A percentile compares a stretch with the other conserved stretches of the same genome.
Conservation (phyloP, 2,888 invertebrate genomes). For the Eurois occulta region DNA sequence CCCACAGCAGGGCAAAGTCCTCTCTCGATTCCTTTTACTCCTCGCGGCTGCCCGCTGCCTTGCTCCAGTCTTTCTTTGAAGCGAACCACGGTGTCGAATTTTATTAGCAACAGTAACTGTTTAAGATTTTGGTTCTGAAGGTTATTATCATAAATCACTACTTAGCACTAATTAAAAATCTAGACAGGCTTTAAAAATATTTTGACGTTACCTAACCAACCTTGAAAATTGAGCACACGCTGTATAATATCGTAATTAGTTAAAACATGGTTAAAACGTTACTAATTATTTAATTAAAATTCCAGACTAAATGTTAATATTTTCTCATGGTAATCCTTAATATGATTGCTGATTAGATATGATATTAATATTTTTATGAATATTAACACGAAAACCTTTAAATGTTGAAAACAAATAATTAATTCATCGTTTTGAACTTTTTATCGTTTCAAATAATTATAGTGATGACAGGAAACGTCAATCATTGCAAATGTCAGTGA, state of each 20-base stretch:
- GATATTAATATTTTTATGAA: conserved; percentile 7
- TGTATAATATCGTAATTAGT: conserved; percentile 43
- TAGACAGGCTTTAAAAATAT: conserved; percentile 10
- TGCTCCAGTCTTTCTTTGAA: background rate
- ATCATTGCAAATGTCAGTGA: conserved; percentile 41
- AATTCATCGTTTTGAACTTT: background rate
- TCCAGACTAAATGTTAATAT: conserved; percentile 47
- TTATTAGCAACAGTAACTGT: background rate
- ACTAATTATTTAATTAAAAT: conserved; percentile 48
- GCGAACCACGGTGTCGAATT: background rate
- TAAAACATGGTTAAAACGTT: conserved; percentile 29
- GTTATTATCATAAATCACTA: conserved; percentile 14
- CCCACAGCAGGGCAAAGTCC: background rate
- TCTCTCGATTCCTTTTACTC: background rate
- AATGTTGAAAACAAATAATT: conserved; percentile 12
- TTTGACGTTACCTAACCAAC: conserved; percentile 41
- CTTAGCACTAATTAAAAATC: conserved; percentile 20
- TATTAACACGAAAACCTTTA: conserved; percentile 1
- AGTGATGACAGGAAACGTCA: conserved; percentile 37
- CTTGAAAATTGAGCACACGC: conserved; percentile 34
- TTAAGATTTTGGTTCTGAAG: background rate
- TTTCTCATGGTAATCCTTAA: conserved; percentile 32
- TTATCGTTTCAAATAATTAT: conserved; percentile 3
- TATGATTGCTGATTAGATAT: conserved; percentile 13
- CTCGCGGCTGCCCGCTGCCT: background rate